Evolutionary conservation across 2,888 invertebrate genomes (phyloP), one percentile per base, ranked within the genome.

Genomic region (Heliconius sara): DNA sequence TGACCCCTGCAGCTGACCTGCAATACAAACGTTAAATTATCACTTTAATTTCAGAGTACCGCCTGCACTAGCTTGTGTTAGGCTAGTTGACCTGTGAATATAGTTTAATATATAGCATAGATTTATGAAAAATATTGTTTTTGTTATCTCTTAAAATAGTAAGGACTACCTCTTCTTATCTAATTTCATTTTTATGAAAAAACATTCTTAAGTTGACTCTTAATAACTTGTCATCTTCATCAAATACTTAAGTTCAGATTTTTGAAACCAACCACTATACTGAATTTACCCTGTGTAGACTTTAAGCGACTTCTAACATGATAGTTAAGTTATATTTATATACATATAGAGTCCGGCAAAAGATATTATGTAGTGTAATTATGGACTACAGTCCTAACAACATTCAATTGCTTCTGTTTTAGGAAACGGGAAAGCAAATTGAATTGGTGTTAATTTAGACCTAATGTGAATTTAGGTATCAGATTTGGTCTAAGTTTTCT

Each of bases 1-100:
- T 16, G 94, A 95, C 57, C 84, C 82, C 79, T 83, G 83, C 75
- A 81, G 79, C 80, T 84, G 82, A 82, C 84, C 83, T 83, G 83
- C 82, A 84, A 84, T 84, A 82, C 80, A 81, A 81, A 81, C 81
- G 82, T 81, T 83, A 84, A 84, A 83, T 84, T 84, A 84, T 84
- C 83, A 83, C 83, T 84, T 85, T 85, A 85, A 85, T 85, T 84
- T 82, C 85, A 83, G 83, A 81, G 82, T 75, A 81, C 79, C 81
- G 81, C 75, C 83, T 82, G 83, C 84, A 83, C 81, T 84, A 84
- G 83, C 83, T 83, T 79, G 79, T 30, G 80, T 84, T 84, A 83
- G 83, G 83, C 82, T 83, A n/a, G 72, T 65, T 72, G 16, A 34
- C 77, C 72, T 80, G 78, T 79, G 78, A 82, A 80, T 81, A 79